Evolutionary conservation across 1,140 invertebrate species (phyloP).

Genomic region (Goniozus legneri): DNA sequence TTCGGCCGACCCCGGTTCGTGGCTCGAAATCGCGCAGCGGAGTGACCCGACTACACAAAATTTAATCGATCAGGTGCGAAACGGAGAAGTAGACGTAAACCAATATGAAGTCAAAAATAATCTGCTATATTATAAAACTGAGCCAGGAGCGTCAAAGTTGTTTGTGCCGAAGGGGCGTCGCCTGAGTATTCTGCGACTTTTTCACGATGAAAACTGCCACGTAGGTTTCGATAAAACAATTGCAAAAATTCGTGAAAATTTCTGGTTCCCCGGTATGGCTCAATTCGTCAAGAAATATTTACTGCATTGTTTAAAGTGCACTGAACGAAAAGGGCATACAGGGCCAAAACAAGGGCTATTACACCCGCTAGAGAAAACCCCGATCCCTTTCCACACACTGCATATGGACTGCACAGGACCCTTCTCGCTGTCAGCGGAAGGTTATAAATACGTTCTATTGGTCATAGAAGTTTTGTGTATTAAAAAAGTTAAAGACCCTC

Average conservation of each 20-base stretch:
- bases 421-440: neutral
- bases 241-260: neutral
- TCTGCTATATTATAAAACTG: neutral
- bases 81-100: neutral
- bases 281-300: neutral
- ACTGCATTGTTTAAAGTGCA: neutral
- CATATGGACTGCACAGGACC: neutral
- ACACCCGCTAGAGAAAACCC: neutral
- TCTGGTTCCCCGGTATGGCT: neutral
- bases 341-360: neutral
- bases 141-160: neutral
- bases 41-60: neutral
- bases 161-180: neutral
- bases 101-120: neutral
- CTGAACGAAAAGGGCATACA: neutral
- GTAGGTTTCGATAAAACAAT: neutral
- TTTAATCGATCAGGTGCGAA: neutral
- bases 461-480: neutral
- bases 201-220: neutral
- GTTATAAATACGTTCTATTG: neutral
- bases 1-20: neutral
- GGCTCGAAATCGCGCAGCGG: neutral
- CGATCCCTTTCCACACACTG: neutral
- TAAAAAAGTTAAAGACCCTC: neutral
- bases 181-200: neutral